These are phyloP conservation scores for Syrmaticus mikado DNA, from an alignment of 2,113 vertebrate genomes.

Conservation along the genomic window DNA sequence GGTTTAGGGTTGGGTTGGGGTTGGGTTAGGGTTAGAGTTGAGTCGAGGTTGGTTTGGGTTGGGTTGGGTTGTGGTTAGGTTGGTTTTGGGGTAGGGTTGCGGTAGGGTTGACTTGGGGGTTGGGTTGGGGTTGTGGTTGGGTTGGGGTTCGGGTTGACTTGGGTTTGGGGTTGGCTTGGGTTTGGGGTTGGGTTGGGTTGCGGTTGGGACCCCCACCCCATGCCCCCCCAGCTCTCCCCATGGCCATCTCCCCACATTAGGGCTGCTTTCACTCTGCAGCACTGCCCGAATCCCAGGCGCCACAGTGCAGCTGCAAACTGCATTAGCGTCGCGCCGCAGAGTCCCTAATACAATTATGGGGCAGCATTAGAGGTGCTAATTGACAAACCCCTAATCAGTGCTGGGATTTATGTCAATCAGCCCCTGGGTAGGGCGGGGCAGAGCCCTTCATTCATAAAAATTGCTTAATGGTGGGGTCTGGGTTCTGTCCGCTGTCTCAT, in stretches of 20 bases:
- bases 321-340: slow-evolving; percentile 37
- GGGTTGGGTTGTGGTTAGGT: too few species aligned
- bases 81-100: too few species aligned
- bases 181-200: too few species aligned
- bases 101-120: too few species aligned
- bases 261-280: not conserved
- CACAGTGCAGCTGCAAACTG: slow-evolving; percentile 51
- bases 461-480: slow-evolving; percentile 38
- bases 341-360: slow-evolving; percentile 51
- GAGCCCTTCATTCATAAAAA: not conserved
- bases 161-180: too few species aligned
- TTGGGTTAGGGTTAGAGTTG: too few species aligned
- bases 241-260: slow-evolving; percentile 49
- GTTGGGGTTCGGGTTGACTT: too few species aligned
- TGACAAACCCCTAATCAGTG: slow-evolving; percentile 38
- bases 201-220: too few species aligned
- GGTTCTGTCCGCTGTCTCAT: not conserved
- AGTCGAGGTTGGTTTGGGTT: too few species aligned
- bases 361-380: slow-evolving; percentile 54
- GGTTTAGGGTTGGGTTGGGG: too few species aligned
- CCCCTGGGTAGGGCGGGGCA: not conserved
- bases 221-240: not conserved
- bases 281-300: slow-evolving; percentile 26
- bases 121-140: too few species aligned
- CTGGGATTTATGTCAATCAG: slow-evolving; percentile 24